Evolutionary conservation across 2,797 vertebrate species (phyloP).

Genomic region (Fringilla coelebs): DNA sequence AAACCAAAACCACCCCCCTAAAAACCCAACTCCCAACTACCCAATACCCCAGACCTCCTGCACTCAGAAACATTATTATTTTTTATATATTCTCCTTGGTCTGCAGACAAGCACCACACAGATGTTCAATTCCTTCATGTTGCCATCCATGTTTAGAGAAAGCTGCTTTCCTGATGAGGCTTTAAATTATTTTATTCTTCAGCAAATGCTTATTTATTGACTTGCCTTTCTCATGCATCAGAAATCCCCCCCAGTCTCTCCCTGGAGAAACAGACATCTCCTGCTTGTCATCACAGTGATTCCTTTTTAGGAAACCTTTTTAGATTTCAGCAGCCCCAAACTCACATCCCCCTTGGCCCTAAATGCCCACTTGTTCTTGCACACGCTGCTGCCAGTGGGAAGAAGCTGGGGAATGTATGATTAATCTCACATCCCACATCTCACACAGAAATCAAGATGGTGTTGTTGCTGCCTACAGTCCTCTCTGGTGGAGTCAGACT

Average conservation of each 20-base stretch:
- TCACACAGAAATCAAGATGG: background rate
- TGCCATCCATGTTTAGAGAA: background rate
- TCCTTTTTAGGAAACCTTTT: background rate
- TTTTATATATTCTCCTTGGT: background rate
- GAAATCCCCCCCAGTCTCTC: background rate
- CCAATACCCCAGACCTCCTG: background rate
- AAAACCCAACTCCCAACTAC: background rate
- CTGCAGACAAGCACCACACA: background rate
- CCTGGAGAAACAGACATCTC: background rate
- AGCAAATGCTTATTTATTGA: background rate
- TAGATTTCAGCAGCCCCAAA: background rate
- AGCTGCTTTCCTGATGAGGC: background rate
- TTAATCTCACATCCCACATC: slow-evolving; percentile 24
- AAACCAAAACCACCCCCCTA: background rate
- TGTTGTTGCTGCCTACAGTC: background rate
- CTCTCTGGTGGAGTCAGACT: background rate
- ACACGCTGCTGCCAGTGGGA: slow-evolving; percentile 11
- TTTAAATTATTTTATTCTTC: background rate
- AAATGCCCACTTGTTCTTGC: background rate
- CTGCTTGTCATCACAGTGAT: accelerated
- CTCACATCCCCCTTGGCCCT: background rate
- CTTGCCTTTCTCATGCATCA: background rate
- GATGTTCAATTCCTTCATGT: background rate
- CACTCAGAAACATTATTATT: background rate
- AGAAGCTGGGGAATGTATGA: background rate